Base-by-base conservation (phyloP, 2,113 vertebrate species). In the Rhegmatorhina hoffmannsi region DNA sequence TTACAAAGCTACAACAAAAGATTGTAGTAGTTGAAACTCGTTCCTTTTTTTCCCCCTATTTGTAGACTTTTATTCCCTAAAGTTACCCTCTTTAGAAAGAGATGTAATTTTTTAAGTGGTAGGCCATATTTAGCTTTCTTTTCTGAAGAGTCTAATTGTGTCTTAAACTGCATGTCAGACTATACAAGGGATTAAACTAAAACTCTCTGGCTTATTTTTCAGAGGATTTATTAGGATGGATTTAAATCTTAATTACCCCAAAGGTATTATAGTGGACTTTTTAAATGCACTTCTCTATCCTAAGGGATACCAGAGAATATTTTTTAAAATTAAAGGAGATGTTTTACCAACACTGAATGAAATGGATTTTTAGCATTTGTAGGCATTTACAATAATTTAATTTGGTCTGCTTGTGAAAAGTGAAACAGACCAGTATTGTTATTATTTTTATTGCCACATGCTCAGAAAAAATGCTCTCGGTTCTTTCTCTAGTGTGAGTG, bases 201-300 rank as follows among this genome's bases (percentile, higher is more conserved):
- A 88, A 70, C 23, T 88, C 50, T 10, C 25, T 79, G 38, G 33
- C 9, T 84, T 91, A 75, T 74, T 75, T 93, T n/a, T 73, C 52
- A 60, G 40, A 74, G 17, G 16, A 67, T 63, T 69, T 83, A 29
- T 90, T 33, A 87, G 33, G 6, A 36, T 81, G 15, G 10, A 4
- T 66, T 74, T 93, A 93, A 93, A 60, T 34, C 29, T 78, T 85
- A 81, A 74, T 82, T 85, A 84, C 31, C 6, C 23, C 82, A 67
- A 76, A 60, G n/a, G 17, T 67, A 70, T 72, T 83, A 53, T 46
- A 53, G 33, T 59, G 72, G 78, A 44, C 4, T 21, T 46, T 81
- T 77, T 59, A 13, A 50, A 72, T 78, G 6, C 14, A 66, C 1
- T 26, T 53, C 46, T 81, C 84, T 84, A 46, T 63, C 24, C 9